Evolutionary conservation across 2,888 invertebrate genomes (phyloP), one percentile per base, ranked within the genome.

Genomic region (Stenoptilia bipunctidactyla): DNA sequence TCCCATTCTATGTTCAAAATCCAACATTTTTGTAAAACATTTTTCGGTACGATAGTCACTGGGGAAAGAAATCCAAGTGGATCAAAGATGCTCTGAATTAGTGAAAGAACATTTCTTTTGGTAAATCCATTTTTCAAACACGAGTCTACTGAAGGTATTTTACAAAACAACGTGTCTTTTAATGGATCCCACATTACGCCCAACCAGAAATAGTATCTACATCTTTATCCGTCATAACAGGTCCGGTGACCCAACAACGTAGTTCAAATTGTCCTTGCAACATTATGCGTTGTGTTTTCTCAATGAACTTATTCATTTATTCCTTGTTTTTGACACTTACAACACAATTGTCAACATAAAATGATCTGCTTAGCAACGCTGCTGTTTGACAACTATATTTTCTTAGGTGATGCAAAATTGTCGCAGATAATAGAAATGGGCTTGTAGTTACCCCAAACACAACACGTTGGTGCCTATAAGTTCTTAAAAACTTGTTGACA

Each of bases 391-490:
- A 20, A 6, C 6, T 6, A 20, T 20, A 20, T 6, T 20, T 20
- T 20, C 6, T 6, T 4, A 30, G 30, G 15, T 38, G 38, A 13
- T 38, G 20, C 12, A 6, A 6, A 5, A 38, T 34, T 9, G 38
- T 38, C 1, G 38, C 38, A 1, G 34, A 4, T 15, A 40, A 30
- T 15, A 43, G 15, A 36, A 40, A 43, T 9, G 38, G 43, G 35
- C 40, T 43, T 5, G 38, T 37, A 4, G 40, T 43, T 2, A 43
- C 9, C 2, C 43, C 43, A 38, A 43, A 43, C 9, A 43, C 43
- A 13, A 43, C 40, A 33, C 43, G 15, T 4, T 38, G 27, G 15
- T 44, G 41, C 30, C 36, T 36, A 40, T 36, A 43, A 9, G 39
- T 37, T 12, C 27, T 13, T 15, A 35, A 15, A 15, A 38, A 13